Base-by-base conservation (phyloP, 2,888 invertebrate species). In the Tholera decimalis region DNA sequence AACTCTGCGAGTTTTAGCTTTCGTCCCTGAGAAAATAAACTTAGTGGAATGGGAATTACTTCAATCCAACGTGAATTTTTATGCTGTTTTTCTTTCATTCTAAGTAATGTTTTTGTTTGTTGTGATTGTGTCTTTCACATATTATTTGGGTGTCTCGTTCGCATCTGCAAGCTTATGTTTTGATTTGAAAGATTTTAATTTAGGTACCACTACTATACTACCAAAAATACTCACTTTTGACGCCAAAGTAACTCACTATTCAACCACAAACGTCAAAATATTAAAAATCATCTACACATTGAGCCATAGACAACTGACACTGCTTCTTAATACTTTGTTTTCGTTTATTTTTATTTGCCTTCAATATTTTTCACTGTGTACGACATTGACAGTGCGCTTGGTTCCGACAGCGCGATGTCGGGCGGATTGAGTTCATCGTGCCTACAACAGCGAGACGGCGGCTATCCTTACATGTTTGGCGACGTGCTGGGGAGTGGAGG, bases 401-500 rank as follows among this genome's bases (percentile, higher is more conserved):
- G 51, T 79, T 83, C 82, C 96, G 94, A 82, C 96, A 98, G 98
- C 94, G 97, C 98, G 71, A 98, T 98, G 98, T 97, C 98, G 60
- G 97, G 97, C 80, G 98, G 98, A 82, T 97, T 98, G 96, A 97
- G 97, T 83, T 97, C 97, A 84, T 98, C 97, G 92, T 98, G 98
- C 92, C 97, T 98, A 83, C 98, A 98, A 91, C 98, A 98, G 93
- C 96, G 98, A 64, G 97, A 98, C 88, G 93, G 96, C 79, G 97
- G 97, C 60, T 98, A 98, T 93, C 98, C 98, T 39, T 98, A 98
- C 96, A 98, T 98, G 97, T 98, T 98, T 93, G 97, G 98, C 84
- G 98, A 98, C 94, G 98, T 98, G 70, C 96, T 98, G 64, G 97
- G 97, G 79, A 95, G 97, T 64, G 97, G 97, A 82, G 97, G 97